Base-by-base conservation (phyloP, 2,797 vertebrate species). In the Megalops cyprinoides region DNA sequence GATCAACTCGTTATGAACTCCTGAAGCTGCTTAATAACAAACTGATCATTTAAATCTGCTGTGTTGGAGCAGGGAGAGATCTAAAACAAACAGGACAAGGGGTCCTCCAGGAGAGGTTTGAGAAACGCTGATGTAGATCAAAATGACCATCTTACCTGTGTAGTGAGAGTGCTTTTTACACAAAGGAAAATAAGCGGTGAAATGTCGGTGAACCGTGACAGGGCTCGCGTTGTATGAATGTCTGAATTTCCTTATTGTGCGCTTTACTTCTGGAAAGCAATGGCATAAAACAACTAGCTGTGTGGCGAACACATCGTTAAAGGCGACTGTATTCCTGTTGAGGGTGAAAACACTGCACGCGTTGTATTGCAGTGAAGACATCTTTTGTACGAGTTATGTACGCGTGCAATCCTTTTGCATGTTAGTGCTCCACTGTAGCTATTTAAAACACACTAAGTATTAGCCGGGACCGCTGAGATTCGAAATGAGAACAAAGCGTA, bases 321-420 rank as follows among this genome's bases (percentile, higher is more conserved):
- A 93, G 89, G 88, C 88, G 86, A 90, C 90, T 94, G 91, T 93
- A 90, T 91, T 78, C 86, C 82, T 84, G 78, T 84, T 91, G 87
- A 90, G 83, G 81, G 69, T 90, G 88, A 86, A 60, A 91, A 93
- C 91, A 90, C 86, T 85, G 88, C 84, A 80, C 85, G 87, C 80
- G 87, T 91, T 92, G 92, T 92, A 85, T 86, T 89, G 89, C 85
- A 78, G 69, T 81, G 79, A 90, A 94, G 89, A 93, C 92, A 91
- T 86, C 89, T 88, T 88, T 91, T 92, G 87, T 91, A 79, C 0
- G 15, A 93, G 91, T 90, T 91, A 86, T 87, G 89, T 85, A 88
- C 84, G 87, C 88, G 85, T n/a, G n/a, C n/a, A n/a, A n/a, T 39
- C 80, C 77, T 86, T 95, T 94, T 94, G 91, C 92, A 93, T 94